Evolutionary conservation across 23 tunicate species (phyloP).

Genomic region (Trididemnum nubilum): DNA sequence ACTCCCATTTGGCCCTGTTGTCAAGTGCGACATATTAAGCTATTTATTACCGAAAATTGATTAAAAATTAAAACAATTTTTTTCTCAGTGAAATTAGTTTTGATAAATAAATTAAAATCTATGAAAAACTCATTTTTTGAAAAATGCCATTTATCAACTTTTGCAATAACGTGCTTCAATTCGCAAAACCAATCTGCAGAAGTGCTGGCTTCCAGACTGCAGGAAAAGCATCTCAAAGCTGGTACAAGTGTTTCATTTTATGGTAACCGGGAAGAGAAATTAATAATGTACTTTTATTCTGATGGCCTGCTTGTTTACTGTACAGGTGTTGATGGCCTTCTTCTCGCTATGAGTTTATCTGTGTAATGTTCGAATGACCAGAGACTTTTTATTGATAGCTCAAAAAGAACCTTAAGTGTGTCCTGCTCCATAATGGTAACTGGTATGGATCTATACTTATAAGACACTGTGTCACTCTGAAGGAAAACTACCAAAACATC

Average conservation of each 20-base stretch:
- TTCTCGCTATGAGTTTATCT: constrained; percentile 31
- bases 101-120: too few species aligned
- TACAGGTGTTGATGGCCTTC: constrained; percentile 36
- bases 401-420: constrained; percentile 25
- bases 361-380: constrained; percentile 24
- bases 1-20: too few species aligned
- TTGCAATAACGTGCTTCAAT: too few species aligned
- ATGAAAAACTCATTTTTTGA: too few species aligned
- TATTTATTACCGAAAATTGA: too few species aligned
- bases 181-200: constrained; percentile 32
- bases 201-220: constrained; percentile 37
- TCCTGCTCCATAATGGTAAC: constrained; percentile 34
- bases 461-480: constrained; percentile 23
- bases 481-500: constrained; percentile 27
- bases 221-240: constrained; percentile 40
- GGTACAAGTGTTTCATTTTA: constrained; percentile 31
- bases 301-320: constrained; percentile 29
- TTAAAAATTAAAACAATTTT: too few species aligned
- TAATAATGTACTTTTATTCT: constrained; percentile 24
- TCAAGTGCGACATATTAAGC: too few species aligned
- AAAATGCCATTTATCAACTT: too few species aligned
- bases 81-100: too few species aligned
- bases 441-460: constrained; percentile 28
- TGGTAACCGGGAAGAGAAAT: constrained; percentile 22
- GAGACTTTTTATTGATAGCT: constrained; percentile 35